Evolutionary conservation across 2,113 vertebrate species (phyloP), one percentile per base, ranked within the genome.

Genomic region (Tauraco erythrolophus): DNA sequence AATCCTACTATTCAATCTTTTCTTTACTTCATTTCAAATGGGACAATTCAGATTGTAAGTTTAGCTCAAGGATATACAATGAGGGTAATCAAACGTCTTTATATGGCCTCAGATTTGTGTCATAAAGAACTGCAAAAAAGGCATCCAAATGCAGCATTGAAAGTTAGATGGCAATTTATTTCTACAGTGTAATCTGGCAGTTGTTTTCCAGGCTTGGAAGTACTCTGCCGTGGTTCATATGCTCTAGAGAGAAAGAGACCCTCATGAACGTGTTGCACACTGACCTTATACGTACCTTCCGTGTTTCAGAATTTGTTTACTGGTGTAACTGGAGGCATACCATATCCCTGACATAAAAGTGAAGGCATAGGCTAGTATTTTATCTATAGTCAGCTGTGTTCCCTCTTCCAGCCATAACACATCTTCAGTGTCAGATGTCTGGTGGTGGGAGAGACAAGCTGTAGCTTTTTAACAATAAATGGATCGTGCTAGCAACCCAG

Each of bases 51-150:
- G 57, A 90, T 71, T 89, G 78, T 57, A 54, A 91, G 82, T 83
- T 94, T 94, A 93, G 89, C 48, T 80, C 65, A 89, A 90, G 87
- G 76, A 83, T 96, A 88, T 94, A 93, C 84, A 92, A 84, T 91
- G 76, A 94, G 56, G 43, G 82, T 96, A 97, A 95, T 97, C 92
- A 92, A 94, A 91, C 0, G 1, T 68, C 89, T 97, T 97, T 96
- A 88, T 89, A 94, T 91, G 74, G 70, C 74, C 64, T 84, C 78
- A 91, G 71, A 97, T 96, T 91, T 89, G 45, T 93, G 77, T 77
- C 83, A 93, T 94, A 91, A 96, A 94, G 83, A 95, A 86, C 66
- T 76, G 74, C 79, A 95, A 94, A 95, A 94, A 87, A 94, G 77
- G 54, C 84, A 82, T 82, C 84, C 35, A 91, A 95, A 89, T 5